Percentiles rank a stretch among this genome's conserved stretches.
phyloP scores from a whole-genome alignment of 1,140 invertebrate genomes.

The Panagrolaimus sp. region DNA sequence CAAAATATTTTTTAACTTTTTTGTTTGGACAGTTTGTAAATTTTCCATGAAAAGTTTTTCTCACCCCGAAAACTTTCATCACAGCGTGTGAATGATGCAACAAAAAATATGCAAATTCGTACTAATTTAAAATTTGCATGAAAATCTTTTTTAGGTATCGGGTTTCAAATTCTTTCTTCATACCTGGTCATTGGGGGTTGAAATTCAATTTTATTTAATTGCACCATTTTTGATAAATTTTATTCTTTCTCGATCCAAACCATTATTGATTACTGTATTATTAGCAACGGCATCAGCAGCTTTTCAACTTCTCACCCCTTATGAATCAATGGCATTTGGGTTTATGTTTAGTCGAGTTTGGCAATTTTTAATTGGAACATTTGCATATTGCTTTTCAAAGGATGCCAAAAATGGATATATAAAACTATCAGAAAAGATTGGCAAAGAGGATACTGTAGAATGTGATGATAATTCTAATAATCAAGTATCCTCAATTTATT shows the following conservation, averaged over 20 bases:
- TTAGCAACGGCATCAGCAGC: neutral
- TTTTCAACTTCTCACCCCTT: neutral
- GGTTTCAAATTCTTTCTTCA: neutral
- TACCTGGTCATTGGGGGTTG: neutral
- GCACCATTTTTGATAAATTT: neutral
- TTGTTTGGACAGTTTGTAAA: too few relatives aligned
- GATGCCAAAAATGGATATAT: too few relatives aligned
- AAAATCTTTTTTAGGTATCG: neutral
- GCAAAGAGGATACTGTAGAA: too few relatives aligned
- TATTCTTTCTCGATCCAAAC: neutral
- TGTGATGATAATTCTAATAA: too few relatives aligned
- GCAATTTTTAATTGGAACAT: constrained; percentile 9
- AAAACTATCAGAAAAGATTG: too few relatives aligned
- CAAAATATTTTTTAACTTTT: too few relatives aligned
- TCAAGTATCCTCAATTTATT: too few relatives aligned
- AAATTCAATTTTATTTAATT: constrained; percentile 10
- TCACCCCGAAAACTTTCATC: too few relatives aligned
- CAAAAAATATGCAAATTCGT: too few relatives aligned
- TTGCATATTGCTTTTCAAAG: neutral
- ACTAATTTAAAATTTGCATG: too few relatives aligned
- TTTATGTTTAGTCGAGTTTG: neutral
- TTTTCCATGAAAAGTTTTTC: too few relatives aligned
- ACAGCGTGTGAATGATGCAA: too few relatives aligned
- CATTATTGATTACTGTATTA: neutral
- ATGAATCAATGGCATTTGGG: neutral